Evolutionary conservation across 2,797 vertebrate species (phyloP), one percentile per base, ranked within the genome.

Genomic region (Heteromormyrus szaboi): DNA sequence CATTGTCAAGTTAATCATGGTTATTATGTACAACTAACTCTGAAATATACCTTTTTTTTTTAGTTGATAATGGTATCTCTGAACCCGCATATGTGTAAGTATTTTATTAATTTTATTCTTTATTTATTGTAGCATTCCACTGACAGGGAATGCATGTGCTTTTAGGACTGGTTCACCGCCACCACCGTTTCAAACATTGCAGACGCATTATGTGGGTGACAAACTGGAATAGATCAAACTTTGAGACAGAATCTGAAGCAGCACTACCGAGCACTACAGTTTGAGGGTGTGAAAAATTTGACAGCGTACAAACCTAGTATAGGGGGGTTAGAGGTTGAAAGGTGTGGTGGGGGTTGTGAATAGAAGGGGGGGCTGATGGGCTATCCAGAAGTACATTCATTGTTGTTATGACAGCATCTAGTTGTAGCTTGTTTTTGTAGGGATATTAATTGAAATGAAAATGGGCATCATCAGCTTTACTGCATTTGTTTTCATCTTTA

Each of bases 1-100:
- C 72, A 22, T 81, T 81, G 41, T 81, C 41, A 48, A 6, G 12
- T 76, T 84, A 37, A 84, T 33, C 50, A 12, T 85, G 37, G 6
- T 62, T 51, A 46, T 46, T 11, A 41, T 62, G 89, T 4, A 25
- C 41, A 76, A 14, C 29, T 76, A 76, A 76, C 12, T 41, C 33
- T 76, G 33, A 14, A 9, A 81, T 81, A 46, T 81, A 17, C 17
- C 19, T n/a, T 46, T 90, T 81, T 41, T 90, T 81, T 90, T 81
- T 81, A 72, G 88, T 37, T 81, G 17, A 48, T 3, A 14, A 48
- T 17, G 87, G 37, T 79, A 41, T 44, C 17, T n/a, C 86, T 51
- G 89, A 93, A 85, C 88, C 91, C 62, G 91, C 89, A 76, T 93
- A 93, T 76, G 92, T 93, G 93, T 93, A 89, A 92, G 93, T 90